Base-by-base conservation (phyloP, 1,140 invertebrate species). In the Cylas formicarius region DNA sequence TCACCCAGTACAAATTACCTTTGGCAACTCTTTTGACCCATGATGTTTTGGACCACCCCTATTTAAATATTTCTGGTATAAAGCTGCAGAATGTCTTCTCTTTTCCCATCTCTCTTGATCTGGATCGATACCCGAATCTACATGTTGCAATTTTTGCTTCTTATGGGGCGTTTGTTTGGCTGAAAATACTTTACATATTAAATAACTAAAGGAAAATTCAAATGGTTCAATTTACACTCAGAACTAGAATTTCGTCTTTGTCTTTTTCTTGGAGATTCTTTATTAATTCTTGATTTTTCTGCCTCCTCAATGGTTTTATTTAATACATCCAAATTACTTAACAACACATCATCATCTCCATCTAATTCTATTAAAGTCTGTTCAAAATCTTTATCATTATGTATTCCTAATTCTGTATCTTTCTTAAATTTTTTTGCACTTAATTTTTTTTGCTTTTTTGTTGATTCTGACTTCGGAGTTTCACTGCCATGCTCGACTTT, bases 21-120 rank as follows among this genome's bases (percentile, higher is more conserved):
- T 72, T 1, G 90, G 89, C 32, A 90, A 78, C 65, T 83, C 78
- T 66, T 92, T 92, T 2, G 76, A 71, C 6, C 89, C 90, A 9
- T 82, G 78, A 69, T 89, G 73, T 56, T 78, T 75, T 6, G 88
- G 86, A 18, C 81, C 83, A 42, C 77, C 76, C 59, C 86, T 73
- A 48, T 85, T 76, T 23, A 85, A 69, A 61, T 83, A 91, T 42
- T 77, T 73, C 24, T 82, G 73, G 60, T 86, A 88, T 18, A 78
- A 62, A n/a, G 68, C 67, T 5, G 71, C 71, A 26, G 71, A 72
- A 56, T 81, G 63, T 45, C 77, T 72, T 56, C 75, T 78, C 41
- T 77, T 78, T 60, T 84, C 76, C 57, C 75, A 68, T 18, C 71
- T 68, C 51, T 80, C 75, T 60, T 80, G 73, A 63, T 80, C 80